phyloP scores from a whole-genome alignment of 2,113 vertebrate species.

The Tenrec ecaudatus region DNA sequence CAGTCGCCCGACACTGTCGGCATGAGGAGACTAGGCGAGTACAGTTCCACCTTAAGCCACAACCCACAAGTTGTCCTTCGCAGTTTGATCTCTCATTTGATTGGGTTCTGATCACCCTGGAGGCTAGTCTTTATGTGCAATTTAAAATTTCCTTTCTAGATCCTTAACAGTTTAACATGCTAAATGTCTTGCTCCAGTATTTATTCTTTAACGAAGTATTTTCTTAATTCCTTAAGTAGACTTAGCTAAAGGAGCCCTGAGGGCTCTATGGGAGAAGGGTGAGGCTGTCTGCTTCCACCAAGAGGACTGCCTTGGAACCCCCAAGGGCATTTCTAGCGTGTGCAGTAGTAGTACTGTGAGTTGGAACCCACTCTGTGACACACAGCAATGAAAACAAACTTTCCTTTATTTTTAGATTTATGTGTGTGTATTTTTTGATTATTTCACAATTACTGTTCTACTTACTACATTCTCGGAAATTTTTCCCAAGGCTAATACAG shows the following conservation, averaged over 20 bases:
- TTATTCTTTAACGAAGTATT: neutral
- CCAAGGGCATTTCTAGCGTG: neutral
- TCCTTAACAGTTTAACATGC: slow-evolving; percentile 4
- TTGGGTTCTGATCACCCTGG: no score
- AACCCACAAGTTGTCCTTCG: no score
- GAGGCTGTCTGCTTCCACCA: neutral
- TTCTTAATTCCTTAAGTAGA: slow-evolving; percentile 17
- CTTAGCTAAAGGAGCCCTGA: neutral
- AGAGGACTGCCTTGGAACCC: neutral
- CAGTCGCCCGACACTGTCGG: no score
- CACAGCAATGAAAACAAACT: neutral
- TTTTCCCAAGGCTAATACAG: slow-evolving; percentile 22
- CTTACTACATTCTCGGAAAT: slow-evolving; percentile 18
- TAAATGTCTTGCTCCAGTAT: neutral
- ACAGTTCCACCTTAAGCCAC: no score
- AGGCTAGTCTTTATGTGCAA: neutral
- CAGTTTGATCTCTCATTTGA: no score
- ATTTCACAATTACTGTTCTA: slow-evolving; percentile 19
- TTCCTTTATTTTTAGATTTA: no score
- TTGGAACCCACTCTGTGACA: neutral
- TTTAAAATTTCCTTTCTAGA: slow-evolving; percentile 16
- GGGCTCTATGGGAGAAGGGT: neutral
- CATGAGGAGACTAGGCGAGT: no score
- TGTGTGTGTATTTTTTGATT: neutral
- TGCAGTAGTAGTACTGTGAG: neutral